A percentile compares a stretch with the other conserved stretches of the same genome.
Conservation (phyloP, 2,888 invertebrate species). For the Yponomeuta malinellus region DNA sequence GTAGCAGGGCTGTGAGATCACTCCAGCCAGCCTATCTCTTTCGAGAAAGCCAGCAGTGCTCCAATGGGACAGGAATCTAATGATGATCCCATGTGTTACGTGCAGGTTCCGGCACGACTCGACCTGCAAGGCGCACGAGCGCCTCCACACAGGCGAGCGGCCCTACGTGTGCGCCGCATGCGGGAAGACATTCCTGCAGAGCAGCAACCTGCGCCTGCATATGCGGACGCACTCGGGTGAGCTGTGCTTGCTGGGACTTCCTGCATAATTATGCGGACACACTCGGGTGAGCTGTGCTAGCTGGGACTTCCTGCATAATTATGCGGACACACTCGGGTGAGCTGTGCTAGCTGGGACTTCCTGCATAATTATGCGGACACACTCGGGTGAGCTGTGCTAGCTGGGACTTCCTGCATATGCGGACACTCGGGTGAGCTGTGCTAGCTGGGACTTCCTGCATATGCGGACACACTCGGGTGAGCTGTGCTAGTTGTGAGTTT, state of each 20-base stretch:
- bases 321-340: too few relatives aligned
- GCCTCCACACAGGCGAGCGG: conserved; percentile 78
- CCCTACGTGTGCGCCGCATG: conserved; percentile 75
- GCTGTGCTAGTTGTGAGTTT: too few relatives aligned
- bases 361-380: too few relatives aligned
- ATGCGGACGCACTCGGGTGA: conserved; percentile 44
- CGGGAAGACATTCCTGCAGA: conserved; percentile 77
- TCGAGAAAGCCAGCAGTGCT: too few relatives aligned
- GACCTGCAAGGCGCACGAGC: conserved; percentile 75
- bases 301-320: conserved; percentile 24
- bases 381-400: too few relatives aligned
- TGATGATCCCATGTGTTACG: not conserved
- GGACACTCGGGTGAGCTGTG: too few relatives aligned
- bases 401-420: too few relatives aligned
- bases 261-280: conserved; percentile 68
- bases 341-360: too few relatives aligned
- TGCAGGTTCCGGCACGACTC: conserved; percentile 77
- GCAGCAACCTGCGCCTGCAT: conserved; percentile 70
- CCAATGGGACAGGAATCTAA: too few relatives aligned
- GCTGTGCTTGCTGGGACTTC: conserved; percentile 46
- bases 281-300: conserved; percentile 78
- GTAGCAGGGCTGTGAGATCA: too few relatives aligned
- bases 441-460: too few relatives aligned
- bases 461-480: too few relatives aligned
- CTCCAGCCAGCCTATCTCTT: not conserved